A percentile compares a stretch with the other conserved stretches of the same genome.
phyloP scores from a whole-genome alignment of 2,113 vertebrate genomes.

The Sorex fumeus region DNA sequence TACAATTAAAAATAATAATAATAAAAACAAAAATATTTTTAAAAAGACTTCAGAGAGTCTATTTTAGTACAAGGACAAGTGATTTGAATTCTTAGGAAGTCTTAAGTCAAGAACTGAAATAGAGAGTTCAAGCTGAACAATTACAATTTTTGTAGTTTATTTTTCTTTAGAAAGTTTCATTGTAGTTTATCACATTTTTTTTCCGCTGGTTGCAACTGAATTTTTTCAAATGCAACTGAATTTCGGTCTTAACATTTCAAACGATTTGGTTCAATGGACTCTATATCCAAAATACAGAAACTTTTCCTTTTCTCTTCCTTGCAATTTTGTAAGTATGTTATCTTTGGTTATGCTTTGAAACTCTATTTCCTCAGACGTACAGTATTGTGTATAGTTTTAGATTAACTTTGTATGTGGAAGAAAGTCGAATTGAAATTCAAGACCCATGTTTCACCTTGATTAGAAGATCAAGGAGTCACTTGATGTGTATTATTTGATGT shows the following conservation, averaged over 20 bases:
- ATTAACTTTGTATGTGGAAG: not conserved
- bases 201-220: not conserved
- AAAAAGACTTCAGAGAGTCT: not conserved
- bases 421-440: not conserved
- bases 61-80: not conserved
- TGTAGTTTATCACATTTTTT: not conserved
- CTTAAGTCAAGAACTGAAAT: not conserved
- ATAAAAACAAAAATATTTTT: too few relatives aligned
- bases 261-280: not conserved
- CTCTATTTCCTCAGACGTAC: not conserved
- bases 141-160: not conserved
- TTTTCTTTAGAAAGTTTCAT: constrained; percentile 7
- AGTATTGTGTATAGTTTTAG: not conserved
- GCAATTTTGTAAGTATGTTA: not conserved
- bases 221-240: constrained; percentile 32
- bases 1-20: too few relatives aligned
- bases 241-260: not conserved
- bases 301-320: not conserved
- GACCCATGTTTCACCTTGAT: not conserved
- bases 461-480: too few relatives aligned
- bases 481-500: too few relatives aligned
- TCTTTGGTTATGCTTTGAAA: constrained; percentile 8
- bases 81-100: not conserved
- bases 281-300: not conserved
- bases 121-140: not conserved